phyloP scores from a whole-genome alignment of 2,888 invertebrate genomes.

The Archips crataeganus region DNA sequence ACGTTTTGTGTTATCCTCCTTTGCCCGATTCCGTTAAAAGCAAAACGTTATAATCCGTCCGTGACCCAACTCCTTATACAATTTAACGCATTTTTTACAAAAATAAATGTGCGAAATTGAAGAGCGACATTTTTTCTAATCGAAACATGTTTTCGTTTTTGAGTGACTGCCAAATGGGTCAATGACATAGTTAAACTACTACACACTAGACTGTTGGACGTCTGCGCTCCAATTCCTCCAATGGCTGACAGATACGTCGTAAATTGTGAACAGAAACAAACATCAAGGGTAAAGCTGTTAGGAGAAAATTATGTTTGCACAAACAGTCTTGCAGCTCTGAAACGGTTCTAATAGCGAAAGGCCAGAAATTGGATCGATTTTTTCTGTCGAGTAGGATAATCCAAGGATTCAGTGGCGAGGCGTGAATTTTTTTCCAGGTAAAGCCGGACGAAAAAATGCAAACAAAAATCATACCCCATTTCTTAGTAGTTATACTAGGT shows the following conservation, averaged over 20 bases:
- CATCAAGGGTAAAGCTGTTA: constrained; percentile 23
- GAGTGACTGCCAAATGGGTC: constrained; percentile 72
- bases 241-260: constrained; percentile 40
- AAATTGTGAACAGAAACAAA: constrained; percentile 27
- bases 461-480: no score
- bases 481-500: no score
- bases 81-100: constrained; percentile 13
- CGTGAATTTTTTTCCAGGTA: no score
- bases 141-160: constrained; percentile 57
- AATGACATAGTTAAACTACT: constrained; percentile 52
- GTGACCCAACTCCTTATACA: constrained; percentile 2
- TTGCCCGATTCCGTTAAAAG: constrained; percentile 30
- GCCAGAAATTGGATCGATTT: not conserved
- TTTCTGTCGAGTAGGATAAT: not conserved
- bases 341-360: not conserved
- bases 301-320: constrained; percentile 4
- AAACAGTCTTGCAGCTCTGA: constrained; percentile 4
- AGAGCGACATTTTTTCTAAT: constrained; percentile 50
- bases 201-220: constrained; percentile 24
- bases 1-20: constrained; percentile 7
- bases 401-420: no score
- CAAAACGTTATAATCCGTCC: constrained; percentile 19
- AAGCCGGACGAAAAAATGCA: no score
- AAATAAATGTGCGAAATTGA: constrained; percentile 11
- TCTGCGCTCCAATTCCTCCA: constrained; percentile 35